These are phyloP conservation scores for Lathamus discolor DNA, from an alignment of 2,113 vertebrate genomes.

Conservation along the genomic window DNA sequence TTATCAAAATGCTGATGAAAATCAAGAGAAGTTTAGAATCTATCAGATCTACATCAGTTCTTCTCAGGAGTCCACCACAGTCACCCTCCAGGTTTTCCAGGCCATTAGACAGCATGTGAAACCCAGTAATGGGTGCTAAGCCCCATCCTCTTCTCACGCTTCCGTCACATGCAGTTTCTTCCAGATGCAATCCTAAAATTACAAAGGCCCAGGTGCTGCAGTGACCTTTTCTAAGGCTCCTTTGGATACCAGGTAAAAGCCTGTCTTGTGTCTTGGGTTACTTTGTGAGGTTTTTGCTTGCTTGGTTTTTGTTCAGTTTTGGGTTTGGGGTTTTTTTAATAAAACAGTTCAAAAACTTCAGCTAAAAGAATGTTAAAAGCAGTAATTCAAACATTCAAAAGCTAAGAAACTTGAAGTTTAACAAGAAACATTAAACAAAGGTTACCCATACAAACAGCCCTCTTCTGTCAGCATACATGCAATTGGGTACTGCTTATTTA, in stretches of 20 bases:
- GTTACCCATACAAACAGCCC: not conserved
- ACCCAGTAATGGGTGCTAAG: not conserved
- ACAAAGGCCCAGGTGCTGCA: not conserved
- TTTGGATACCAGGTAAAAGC: not conserved
- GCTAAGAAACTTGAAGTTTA: not conserved
- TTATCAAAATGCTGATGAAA: not conserved
- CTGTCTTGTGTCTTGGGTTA: not conserved
- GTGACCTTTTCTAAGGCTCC: not conserved
- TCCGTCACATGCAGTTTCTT: not conserved
- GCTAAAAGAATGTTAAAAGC: not conserved
- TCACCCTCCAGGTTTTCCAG: not conserved
- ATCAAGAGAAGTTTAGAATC: not conserved
- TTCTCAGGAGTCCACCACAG: not conserved
- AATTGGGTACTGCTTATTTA: not conserved
- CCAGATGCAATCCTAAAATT: not conserved
- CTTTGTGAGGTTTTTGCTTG: not conserved
- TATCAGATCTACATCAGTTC: not conserved
- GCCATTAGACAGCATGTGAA: not conserved
- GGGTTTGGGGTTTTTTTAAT: not conserved
- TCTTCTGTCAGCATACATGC: not conserved
- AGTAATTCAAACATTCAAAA: not conserved
- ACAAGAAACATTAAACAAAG: not conserved
- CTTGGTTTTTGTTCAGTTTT: not conserved
- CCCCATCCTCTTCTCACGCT: not conserved
- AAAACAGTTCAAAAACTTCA: not conserved